Conservation (phyloP, 1,140 invertebrate species). For the Aphelenchoides fujianensis region DNA sequence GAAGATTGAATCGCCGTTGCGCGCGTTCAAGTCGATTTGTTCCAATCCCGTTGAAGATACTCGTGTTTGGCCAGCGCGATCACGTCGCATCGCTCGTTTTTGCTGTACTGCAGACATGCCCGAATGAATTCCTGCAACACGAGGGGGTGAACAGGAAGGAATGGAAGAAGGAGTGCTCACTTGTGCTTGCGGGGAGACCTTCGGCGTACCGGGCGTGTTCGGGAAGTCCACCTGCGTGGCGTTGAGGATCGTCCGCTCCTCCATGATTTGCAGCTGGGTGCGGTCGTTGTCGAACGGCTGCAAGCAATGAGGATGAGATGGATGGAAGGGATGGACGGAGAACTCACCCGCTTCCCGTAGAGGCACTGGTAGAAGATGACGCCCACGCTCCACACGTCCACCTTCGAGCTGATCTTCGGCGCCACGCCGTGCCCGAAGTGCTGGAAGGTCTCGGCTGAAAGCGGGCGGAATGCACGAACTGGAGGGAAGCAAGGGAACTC, state of each 20-base stretch:
- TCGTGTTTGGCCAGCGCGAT: conserved; percentile 87
- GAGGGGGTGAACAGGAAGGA: background rate
- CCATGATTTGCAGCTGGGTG: conserved; percentile 96
- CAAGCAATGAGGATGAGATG: conserved; percentile 27
- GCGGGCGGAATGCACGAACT: too few species aligned
- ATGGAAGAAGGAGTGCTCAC: conserved; percentile 28
- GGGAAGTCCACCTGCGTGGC: conserved; percentile 98
- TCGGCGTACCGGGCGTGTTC: conserved; percentile 94
- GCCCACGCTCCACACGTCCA: conserved; percentile 99
- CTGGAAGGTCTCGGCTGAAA: conserved; percentile 99
- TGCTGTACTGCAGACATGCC: conserved; percentile 90
- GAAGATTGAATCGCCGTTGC: too few species aligned
- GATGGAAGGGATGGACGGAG: background rate
- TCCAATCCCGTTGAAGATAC: conserved; percentile 3
- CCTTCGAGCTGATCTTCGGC: conserved; percentile 95
- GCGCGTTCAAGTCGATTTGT: too few species aligned
- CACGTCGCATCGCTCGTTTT: conserved; percentile 96
- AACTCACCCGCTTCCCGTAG: conserved; percentile 77
- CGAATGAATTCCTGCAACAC: conserved; percentile 87
- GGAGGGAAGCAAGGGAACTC: too few species aligned
- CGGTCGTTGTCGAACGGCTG: conserved; percentile 97
- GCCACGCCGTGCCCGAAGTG: conserved; percentile 85
- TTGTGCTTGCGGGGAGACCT: conserved; percentile 61
- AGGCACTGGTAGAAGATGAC: conserved; percentile 99
- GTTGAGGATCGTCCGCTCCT: conserved; percentile 98